Percentiles rank a stretch among this genome's conserved stretches.
These are phyloP conservation scores for Eidolon dupreanum DNA, from an alignment of 2,797 vertebrate genomes.

Conservation along the genomic window DNA sequence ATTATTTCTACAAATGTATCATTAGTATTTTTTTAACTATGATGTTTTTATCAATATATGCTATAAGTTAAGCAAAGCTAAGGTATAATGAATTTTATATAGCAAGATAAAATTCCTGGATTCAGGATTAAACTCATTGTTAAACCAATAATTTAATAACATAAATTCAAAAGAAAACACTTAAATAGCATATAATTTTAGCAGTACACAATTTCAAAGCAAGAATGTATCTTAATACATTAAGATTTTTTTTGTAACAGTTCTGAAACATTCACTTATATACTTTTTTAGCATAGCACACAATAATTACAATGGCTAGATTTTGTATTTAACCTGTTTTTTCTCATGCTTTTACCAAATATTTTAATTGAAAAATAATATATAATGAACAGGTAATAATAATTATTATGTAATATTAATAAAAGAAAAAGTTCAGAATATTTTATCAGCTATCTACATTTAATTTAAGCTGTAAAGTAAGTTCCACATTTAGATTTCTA, in stretches of 20 bases:
- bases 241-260: background rate
- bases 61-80: constrained; percentile 72
- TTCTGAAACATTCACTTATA: background rate
- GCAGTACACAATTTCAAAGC: background rate
- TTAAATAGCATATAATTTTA: background rate
- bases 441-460: background rate
- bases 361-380: background rate
- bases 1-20: background rate
- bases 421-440: background rate
- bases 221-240: background rate
- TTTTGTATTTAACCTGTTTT: background rate
- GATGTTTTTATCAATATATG: constrained; percentile 79
- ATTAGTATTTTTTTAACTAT: constrained; percentile 73
- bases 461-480: background rate
- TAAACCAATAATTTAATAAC: constrained; percentile 52
- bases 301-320: background rate
- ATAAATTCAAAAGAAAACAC: constrained; percentile 64
- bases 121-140: constrained; percentile 73
- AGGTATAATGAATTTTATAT: constrained; percentile 54
- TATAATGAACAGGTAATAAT: background rate
- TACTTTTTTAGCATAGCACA: background rate
- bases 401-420: background rate
- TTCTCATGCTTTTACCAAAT: background rate
- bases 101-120: constrained; percentile 75
- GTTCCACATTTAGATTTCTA: background rate